Base-by-base conservation (phyloP, 2,797 vertebrate species). In the Halcyon leucocephala region DNA sequence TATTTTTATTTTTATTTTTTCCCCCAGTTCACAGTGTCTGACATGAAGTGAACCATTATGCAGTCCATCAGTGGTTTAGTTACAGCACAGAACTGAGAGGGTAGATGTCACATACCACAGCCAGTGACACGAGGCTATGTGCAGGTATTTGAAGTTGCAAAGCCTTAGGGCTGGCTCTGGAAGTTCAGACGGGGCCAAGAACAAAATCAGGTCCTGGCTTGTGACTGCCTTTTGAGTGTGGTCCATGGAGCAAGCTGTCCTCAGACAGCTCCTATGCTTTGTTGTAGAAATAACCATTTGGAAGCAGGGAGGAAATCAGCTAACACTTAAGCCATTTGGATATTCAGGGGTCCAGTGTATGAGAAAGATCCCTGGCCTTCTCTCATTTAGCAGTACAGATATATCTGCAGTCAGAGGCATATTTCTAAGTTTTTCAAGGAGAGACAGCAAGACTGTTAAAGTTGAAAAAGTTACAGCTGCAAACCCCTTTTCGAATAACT, bases 141-240 rank as follows among this genome's bases (percentile, higher is more conserved):
- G 61, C 37, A 90, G 77, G 37, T 69, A 39, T 60, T 19, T 49
- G 65, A 93, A 81, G 49, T 31, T 0, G 0, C 57, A 74, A 67
- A 83, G 37, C 55, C 29, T 77, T 72, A 44, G 41, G 49, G 57
- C 11, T 64, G 64, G 25, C 42, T 87, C 69, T 89, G 67, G 51
- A 88, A 82, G 28, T 89, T 33, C 14, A 86, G 57, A 64, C 12
- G 52, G 31, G n/a, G 12, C 12, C 20, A 44, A 48, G 28, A 83
- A 52, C 1, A 1, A 73, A 74, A 65, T 31, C 44, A 67, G n/a
- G 22, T 41, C 0, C 3, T 71, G 51, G 26, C 13, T 44, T 67
- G 19, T 58, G 52, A 35, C n/a, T 51, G 51, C n/a, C 13, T 90
- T 90, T 37, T 52, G n/a, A 91, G 42, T 0, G 0, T 4, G 10